Conservation (phyloP, 2,888 invertebrate species). For the Drosophila barbarae region DNA sequence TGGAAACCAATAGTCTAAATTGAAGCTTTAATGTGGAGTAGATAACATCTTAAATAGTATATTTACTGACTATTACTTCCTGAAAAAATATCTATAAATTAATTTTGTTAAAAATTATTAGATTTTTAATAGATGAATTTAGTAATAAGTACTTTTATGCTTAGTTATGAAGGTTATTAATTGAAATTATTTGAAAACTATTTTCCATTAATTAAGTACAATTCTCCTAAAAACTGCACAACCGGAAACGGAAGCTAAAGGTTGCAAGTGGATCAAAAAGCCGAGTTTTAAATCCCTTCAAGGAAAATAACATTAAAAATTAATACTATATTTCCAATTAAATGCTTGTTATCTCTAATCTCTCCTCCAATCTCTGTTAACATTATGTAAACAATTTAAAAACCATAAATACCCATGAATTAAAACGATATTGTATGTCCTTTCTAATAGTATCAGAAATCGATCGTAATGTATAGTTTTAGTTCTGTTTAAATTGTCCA, state of each 20-base stretch:
- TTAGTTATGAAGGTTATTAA: too few species aligned
- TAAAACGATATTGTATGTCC: slow-evolving; percentile 9
- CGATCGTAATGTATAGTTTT: slow-evolving; percentile 43
- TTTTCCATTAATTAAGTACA: too few species aligned
- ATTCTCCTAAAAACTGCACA: too few species aligned
- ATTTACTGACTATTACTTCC: not conserved
- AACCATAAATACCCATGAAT: slow-evolving; percentile 2
- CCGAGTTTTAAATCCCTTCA: too few species aligned
- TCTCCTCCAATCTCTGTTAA: not conserved
- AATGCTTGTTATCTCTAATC: not conserved
- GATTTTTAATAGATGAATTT: too few species aligned
- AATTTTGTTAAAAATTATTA: too few species aligned
- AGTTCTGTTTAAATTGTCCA: slow-evolving; percentile 57
- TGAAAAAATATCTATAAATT: not conserved
- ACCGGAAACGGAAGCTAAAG: too few species aligned
- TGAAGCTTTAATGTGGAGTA: not conserved
- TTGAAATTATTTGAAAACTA: too few species aligned
- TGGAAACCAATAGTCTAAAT: slow-evolving; percentile 4
- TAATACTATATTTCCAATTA: not conserved
- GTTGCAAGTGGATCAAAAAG: too few species aligned
- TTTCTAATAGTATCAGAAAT: slow-evolving; percentile 36
- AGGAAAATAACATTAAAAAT: too few species aligned
- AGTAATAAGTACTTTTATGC: too few species aligned
- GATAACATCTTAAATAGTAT: not conserved
- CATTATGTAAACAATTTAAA: slow-evolving; percentile 5